Evolutionary conservation across 2,797 vertebrate species (phyloP).

Genomic region (Cossypha polioptera): DNA sequence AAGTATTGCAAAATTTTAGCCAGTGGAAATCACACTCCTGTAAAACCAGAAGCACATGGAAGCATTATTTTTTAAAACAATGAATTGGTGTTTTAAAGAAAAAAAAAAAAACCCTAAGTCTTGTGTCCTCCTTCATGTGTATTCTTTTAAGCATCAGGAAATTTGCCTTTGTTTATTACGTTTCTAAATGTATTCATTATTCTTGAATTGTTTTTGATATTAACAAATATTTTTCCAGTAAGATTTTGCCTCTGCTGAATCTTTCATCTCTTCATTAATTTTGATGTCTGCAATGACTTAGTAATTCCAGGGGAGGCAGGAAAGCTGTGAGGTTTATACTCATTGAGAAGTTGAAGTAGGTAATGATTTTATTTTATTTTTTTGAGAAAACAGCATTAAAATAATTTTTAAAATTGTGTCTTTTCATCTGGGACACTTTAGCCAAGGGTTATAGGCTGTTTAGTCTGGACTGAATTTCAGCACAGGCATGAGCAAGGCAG

Average conservation of each 20-base stretch:
- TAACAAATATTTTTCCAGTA: neutral
- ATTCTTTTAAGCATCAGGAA: neutral
- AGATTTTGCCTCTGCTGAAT: neutral
- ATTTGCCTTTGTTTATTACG: neutral
- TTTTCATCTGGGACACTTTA: neutral
- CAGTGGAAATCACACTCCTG: neutral
- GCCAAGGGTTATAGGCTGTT: neutral
- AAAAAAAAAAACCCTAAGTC: neutral
- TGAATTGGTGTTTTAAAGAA: neutral
- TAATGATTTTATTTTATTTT: neutral
- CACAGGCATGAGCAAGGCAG: neutral
- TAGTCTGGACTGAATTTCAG: neutral
- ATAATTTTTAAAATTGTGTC: neutral
- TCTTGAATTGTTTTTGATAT: constrained; percentile 8
- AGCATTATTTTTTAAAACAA: neutral
- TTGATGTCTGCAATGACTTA: neutral
- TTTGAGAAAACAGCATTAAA: neutral
- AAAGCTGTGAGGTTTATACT: neutral
- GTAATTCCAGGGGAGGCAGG: constrained; percentile 3
- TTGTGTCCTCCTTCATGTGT: neutral
- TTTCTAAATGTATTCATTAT: neutral
- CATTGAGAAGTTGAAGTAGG: constrained; percentile 25
- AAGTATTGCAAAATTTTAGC: neutral
- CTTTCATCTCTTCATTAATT: constrained; percentile 29
- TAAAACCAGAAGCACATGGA: neutral